Evolutionary conservation across 2,797 vertebrate genomes (phyloP), one percentile per base, ranked within the genome.

Genomic region (Gymnoscopelus microlampas): DNA sequence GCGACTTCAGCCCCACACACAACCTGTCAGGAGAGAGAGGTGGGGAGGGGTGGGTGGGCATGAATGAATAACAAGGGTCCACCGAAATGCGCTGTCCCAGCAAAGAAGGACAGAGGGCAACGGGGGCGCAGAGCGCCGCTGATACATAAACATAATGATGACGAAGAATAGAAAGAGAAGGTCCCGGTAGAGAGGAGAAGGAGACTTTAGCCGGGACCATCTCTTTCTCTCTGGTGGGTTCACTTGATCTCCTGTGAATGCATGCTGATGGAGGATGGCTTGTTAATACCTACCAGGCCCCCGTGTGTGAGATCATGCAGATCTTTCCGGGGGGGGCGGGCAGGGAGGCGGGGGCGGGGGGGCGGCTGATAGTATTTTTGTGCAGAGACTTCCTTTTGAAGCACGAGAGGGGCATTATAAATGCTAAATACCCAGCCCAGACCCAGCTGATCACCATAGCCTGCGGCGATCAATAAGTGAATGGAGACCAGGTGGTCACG

Each of bases 401-500:
- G 75, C 63, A 54, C 53, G 32, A 35, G 32, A 12, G 66, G 53
- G 77, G 61, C 84, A 88, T 91, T 91, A 88, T 85, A 85, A 82
- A 88, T 89, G 87, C 88, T 88, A 88, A 91, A 88, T 66, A 84
- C 77, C 79, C 79, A 88, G 66, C 82, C 80, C 53, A 62, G 84
- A 77, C 81, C 81, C 90, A 35, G 90, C 87, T 92, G 92, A 93
- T 92, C 86, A 75, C 80, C 66, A 55, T 85, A 68, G 88, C 91
- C 92, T 63, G 73, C 74, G 78, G 89, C 87, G 73, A 91, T 91
- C 86, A 89, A 89, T 90, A 86, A 76, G 73, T 74, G 86, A 91
- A 90, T 85, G 82, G 86, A 88, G 87, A 92, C 88, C 92, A 93
- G 90, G 88, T 92, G 90, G 88, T 71, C 85, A 85, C 23, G 64